Base-by-base conservation (phyloP, 1,140 invertebrate genomes). In the Cydia strobilella region DNA sequence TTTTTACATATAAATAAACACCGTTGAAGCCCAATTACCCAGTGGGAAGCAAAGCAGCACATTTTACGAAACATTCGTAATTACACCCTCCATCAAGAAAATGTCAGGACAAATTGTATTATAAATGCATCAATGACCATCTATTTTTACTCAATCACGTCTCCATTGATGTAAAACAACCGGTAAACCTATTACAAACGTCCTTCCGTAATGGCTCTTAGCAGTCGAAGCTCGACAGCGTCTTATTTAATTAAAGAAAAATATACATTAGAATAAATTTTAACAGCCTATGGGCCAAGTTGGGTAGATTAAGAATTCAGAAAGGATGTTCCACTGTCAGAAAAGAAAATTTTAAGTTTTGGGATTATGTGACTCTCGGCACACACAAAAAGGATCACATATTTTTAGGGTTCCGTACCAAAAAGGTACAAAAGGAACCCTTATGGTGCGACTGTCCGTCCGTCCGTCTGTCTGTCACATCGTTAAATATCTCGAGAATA, bases 231-330 rank as follows among this genome's bases (percentile, higher is more conserved):
- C 80, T 77, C 78, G 76, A 74, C 75, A 76, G 77, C 78, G 77
- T 83, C 80, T 84, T 81, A 84, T 84, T 83, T 84, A 84, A 84
- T 84, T 83, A 84, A 84, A 84, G 81, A 83, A 83, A 83, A 84
- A 84, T 84, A 84, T 83, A 84, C 81, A 83, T 84, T 84, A 81
- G 73, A 80, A 83, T 81, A 81, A 82, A 82, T 83, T 83, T 84
- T 79, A 74, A 77, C 76, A 77, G 78, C 76, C 74, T 72, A 72
- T 74, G 72, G 66, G 69, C 51, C 72, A 71, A 45, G 77, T 74
- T 45, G 71, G 78, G 66, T 65, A 75, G 65, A 39, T n/a, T 35
- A 69, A 10, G 3, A 35, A 20, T 35, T 69, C 6, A 35, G 65
- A 69, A 4, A 13, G 65, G 65, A 39, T 4, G 6, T 12, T 35